Evolutionary conservation across 2,888 invertebrate species (phyloP), one percentile per base, ranked within the genome.

Genomic region (Autographa gamma): DNA sequence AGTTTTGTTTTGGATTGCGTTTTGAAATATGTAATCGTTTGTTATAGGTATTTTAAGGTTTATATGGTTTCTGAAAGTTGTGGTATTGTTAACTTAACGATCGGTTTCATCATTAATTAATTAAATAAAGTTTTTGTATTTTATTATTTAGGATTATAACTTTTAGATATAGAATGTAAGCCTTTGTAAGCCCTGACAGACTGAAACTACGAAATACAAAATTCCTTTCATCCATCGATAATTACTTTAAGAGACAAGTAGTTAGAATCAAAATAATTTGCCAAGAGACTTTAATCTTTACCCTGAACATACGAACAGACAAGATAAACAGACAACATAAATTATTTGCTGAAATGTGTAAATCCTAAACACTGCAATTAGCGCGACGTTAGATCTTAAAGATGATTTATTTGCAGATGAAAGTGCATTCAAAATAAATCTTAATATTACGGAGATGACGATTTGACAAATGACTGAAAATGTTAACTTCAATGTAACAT

Each of bases 251-350:
- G 6, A 16, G 0, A 43, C 4, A 14, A 43, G 43, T 43, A 43
- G 14, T 43, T 43, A 16, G 2, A 16, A 14, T 1, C 16, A 16
- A 41, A 41, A 14, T 43, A 43, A 43, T 43, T 43, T 16, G 2
- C 16, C 14, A 13, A 43, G 14, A 3, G 5, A 5, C 14, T 5
- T 14, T 14, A 43, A 41, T 41, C 3, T 41, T 11, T 41, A 13
- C 11, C 16, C 48, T 63, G 60, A 76, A 69, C 56, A 41, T 14
- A 56, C 34, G 18, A 63, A 48, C 34, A 63, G 67, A 72, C 65
- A 67, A 62, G 14, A n/a, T n/a, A n/a, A n/a, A n/a, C n/a, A n/a
- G n/a, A n/a, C 60, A 48, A 71, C 32, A 72, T 82, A 74, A 80
- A 80, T 74, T 65, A 76, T 69, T 19, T 38, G 52, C 9, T 67